Base-by-base conservation (phyloP, 2,113 vertebrate species). In the Xiphophorus hellerii region DNA sequence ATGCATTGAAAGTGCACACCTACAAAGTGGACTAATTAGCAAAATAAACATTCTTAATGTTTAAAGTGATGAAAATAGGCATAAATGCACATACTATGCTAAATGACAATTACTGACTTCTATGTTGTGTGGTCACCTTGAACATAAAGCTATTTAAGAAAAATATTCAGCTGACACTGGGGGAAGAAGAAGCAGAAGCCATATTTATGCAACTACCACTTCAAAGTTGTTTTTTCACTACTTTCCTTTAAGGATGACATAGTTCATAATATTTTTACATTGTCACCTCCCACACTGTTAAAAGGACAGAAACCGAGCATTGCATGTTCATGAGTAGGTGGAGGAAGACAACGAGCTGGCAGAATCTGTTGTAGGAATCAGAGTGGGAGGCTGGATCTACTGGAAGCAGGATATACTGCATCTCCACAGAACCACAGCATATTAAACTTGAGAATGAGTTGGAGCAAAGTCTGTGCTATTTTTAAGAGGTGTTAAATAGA, bases 251-350 rank as follows among this genome's bases (percentile, higher is more conserved):
- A 85, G 76, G 27, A 75, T 88, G 66, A 73, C 7, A 67, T 5
- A 62, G 48, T 29, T 67, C 39, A 61, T 77, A 37, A 14, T 14
- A n/a, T 54, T 61, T 37, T 62, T 22, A 27, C 9, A 5, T 61
- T 35, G 69, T 83, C 84, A 87, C 91, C 76, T 87, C 89, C 91
- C 74, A 92, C 87, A 81, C 82, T 80, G 42, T 35, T 84, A 69
- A 89, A 85, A 84, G 77, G 78, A 84, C 63, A 66, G 25, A 39
- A 51, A 66, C 81, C 69, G 62, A 70, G 75, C 60, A 61, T 37
- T 33, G 37, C 71, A 71, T 69, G 77, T 68, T 27, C 65, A 68
- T 44, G 80, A 87, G 89, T 85, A 83, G 84, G 85, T 84, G 83
- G 86, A 78, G 69, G 62, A 87, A 79, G 69, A 74, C 71, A 74